Base-by-base conservation (phyloP, 2,888 invertebrate genomes). In the Euzophera pinguis region DNA sequence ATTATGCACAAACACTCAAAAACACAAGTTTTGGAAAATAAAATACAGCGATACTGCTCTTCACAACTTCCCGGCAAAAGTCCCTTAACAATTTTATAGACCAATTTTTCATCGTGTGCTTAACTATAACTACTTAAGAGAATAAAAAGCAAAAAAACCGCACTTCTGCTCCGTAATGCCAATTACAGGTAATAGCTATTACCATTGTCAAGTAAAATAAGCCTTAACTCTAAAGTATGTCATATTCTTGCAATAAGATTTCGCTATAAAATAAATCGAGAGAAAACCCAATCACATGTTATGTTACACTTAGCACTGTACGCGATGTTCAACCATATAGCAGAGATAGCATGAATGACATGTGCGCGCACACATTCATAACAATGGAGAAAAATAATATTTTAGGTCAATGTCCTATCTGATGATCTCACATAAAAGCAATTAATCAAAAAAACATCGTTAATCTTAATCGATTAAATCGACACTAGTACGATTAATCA, bases 391-490 rank as follows among this genome's bases (percentile, higher is more conserved):
- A 45, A 45, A 32, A 45, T 22, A 22, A 1, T 45, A 16, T 45
- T 45, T 45, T 32, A 12, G 45, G 45, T 45, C 45, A 45, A 32
- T 34, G 45, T 45, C 45, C 45, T 45, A 16, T 32, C 45, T 45
- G 45, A 32, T 32, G 43, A 43, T 43, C 43, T 29, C 45, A 32
- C 32, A 32, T 32, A 43, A 43, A 27, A 29, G 27, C 32, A 16
- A 45, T 16, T 45, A 45, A 32, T 34, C 32, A 6, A 45, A 45
- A 32, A 32, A 32, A 10, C 14, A 16, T 29, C 45, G 13, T n/a
- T 54, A 48, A 53, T 43, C n/a, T 41, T 50, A 37, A 43, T 32
- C 47, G 35, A 47, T 55, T 52, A 55, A 54, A 2, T 22, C 22
- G 22, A 3, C 22, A 3, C 32, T 32, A 32, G 4, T 32, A 9